Conservation (phyloP, 2,113 vertebrate species). For the Cichladusa arquata region DNA sequence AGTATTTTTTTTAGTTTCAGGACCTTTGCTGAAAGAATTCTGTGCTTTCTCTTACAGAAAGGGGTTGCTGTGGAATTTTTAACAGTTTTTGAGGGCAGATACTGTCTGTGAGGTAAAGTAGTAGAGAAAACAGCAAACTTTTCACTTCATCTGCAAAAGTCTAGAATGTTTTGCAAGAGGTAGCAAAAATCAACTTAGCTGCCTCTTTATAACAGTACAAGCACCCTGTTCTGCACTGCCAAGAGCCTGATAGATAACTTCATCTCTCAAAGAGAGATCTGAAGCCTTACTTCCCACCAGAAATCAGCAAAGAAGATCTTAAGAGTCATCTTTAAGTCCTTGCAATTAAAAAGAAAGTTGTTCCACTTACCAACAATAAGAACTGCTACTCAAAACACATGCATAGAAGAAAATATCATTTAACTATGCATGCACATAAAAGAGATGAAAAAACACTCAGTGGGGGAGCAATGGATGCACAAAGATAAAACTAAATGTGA, state of each 20-base stretch:
- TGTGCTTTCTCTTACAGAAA: background rate
- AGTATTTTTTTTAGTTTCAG: background rate
- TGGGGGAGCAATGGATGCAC: background rate
- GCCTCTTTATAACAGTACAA: background rate
- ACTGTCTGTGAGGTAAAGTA: background rate
- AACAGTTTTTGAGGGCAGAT: background rate
- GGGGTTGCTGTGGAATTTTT: background rate
- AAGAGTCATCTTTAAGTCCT: background rate
- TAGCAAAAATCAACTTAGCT: background rate
- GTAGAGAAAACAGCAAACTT: background rate
- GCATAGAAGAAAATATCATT: background rate
- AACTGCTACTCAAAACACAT: background rate
- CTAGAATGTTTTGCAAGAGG: conserved; percentile 13
- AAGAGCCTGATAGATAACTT: background rate
- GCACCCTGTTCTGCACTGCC: background rate
- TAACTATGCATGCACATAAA: background rate
- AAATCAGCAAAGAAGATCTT: background rate
- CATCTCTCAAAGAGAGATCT: background rate
- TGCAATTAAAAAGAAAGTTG: background rate
- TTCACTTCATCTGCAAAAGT: background rate
- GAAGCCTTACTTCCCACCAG: background rate
- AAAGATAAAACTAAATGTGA: background rate
- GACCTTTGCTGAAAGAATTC: background rate
- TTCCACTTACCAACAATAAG: background rate
- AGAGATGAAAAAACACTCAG: background rate